These are phyloP conservation scores for Sebastes diploproa DNA, from an alignment of 2,797 vertebrate species.

Conservation along the genomic window DNA sequence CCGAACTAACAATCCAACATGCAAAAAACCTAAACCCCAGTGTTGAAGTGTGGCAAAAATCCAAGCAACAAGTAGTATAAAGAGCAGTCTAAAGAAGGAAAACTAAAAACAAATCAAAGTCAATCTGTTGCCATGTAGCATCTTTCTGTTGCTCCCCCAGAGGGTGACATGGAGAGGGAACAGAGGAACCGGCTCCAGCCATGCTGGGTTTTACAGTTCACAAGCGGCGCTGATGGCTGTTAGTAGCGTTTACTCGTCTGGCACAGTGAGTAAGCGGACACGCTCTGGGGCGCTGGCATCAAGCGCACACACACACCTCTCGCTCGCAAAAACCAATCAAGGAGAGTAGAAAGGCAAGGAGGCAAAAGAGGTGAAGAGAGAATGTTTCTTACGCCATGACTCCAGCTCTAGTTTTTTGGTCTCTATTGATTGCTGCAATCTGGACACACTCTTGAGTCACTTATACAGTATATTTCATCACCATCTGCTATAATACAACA, in stretches of 20 bases:
- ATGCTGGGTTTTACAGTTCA: slow-evolving; percentile 49
- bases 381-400: background rate
- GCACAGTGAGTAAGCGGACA: slow-evolving; percentile 50
- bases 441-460: slow-evolving; percentile 3
- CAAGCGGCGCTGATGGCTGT: slow-evolving; percentile 49
- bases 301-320: slow-evolving; percentile 7
- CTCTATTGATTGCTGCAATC: slow-evolving; percentile 7
- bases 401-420: background rate
- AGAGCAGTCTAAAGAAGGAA: background rate
- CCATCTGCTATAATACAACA: slow-evolving; percentile 1
- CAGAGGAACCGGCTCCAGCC: slow-evolving; percentile 26
- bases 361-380: slow-evolving; percentile 25
- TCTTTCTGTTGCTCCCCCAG: slow-evolving; percentile 22
- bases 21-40: background rate
- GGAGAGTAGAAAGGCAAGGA: slow-evolving; percentile 22
- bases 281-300: slow-evolving; percentile 41
- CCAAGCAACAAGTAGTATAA: background rate
- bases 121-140: slow-evolving; percentile 5
- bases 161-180: slow-evolving; percentile 29
- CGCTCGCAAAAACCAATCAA: slow-evolving; percentile 38
- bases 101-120: slow-evolving; percentile 25
- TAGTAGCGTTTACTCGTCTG: slow-evolving; percentile 53
- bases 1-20: slow-evolving; percentile 16
- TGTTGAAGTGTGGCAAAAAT: background rate
- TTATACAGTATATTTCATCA: slow-evolving; percentile 18